Percentiles rank a stretch among this genome's conserved stretches.
Evolutionary conservation across 2,888 invertebrate species (phyloP).

Genomic region (Lomographa bimaculata): DNA sequence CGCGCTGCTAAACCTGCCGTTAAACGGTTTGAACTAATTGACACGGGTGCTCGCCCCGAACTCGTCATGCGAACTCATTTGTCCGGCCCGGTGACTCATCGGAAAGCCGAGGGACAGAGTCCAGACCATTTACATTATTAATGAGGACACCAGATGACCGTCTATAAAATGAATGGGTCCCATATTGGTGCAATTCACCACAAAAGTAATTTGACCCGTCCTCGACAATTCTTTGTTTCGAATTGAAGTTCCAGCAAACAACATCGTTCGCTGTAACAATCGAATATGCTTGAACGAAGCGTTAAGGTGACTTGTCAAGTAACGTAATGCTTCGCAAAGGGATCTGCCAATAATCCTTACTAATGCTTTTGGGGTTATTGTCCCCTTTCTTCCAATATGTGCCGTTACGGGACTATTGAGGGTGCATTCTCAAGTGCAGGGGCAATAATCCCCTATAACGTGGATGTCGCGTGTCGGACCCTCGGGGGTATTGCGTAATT

Average conservation of each 20-base stretch:
- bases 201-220: conserved; percentile 20
- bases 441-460: conserved; percentile 72
- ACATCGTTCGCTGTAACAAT: conserved; percentile 34
- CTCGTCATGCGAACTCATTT: conserved; percentile 60
- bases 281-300: conserved; percentile 48
- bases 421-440: conserved; percentile 74
- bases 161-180: conserved; percentile 39
- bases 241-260: conserved; percentile 18
- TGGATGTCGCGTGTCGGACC: conserved; percentile 59
- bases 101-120: conserved; percentile 52
- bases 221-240: conserved; percentile 22
- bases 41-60: conserved; percentile 47
- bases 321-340: conserved; percentile 67
- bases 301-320: conserved; percentile 69
- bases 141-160: conserved; percentile 55
- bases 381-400: conserved; percentile 63
- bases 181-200: conserved; percentile 13
- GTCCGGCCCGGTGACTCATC: conserved; percentile 65
- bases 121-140: conserved; percentile 46
- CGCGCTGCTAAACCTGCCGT: conserved; percentile 41
- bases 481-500: conserved; percentile 62
- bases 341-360: conserved; percentile 72
- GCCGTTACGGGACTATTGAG: conserved; percentile 51
- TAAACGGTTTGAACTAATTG: conserved; percentile 55
- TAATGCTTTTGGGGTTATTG: conserved; percentile 62